Percentiles rank a stretch among this genome's conserved stretches.
Conservation (phyloP, 1,140 invertebrate genomes). For the Coelopa frigida region DNA sequence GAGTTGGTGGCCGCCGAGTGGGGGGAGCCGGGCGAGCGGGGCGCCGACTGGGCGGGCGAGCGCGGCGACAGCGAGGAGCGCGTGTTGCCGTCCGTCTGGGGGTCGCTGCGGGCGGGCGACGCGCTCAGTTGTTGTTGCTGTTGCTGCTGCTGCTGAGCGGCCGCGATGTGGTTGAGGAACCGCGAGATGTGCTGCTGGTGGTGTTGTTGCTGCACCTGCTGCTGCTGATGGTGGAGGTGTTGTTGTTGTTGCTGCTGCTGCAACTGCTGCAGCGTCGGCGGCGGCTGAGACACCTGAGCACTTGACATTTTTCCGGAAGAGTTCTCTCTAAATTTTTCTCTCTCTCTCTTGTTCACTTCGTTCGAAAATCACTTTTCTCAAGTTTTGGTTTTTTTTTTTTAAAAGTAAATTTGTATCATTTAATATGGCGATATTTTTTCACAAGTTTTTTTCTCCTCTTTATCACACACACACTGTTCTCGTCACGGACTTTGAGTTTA, state of each 20-base stretch:
- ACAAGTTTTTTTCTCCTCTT: not conserved
- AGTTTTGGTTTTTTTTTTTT: slow-evolving; percentile 11
- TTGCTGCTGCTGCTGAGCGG: slow-evolving; percentile 23
- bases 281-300: slow-evolving; percentile 40
- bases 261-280: slow-evolving; percentile 25
- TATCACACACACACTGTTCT: not conserved
- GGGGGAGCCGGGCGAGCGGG: slow-evolving; percentile 5
- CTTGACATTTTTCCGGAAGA: slow-evolving; percentile 37
- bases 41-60: slow-evolving; percentile 30
- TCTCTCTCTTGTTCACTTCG: slow-evolving; percentile 9
- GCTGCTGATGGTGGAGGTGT: slow-evolving; percentile 14
- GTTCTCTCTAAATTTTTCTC: slow-evolving; percentile 7
- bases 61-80: slow-evolving; percentile 32
- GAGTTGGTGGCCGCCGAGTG: slow-evolving; percentile 25
- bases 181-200: slow-evolving; percentile 33
- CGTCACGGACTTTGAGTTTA: slow-evolving; percentile 5
- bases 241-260: slow-evolving; percentile 17
- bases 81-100: slow-evolving; percentile 29
- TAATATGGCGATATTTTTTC: not conserved
- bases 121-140: slow-evolving; percentile 14
- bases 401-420: not conserved
- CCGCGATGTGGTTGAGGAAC: slow-evolving; percentile 38
- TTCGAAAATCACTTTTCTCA: slow-evolving; percentile 3
- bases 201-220: slow-evolving; percentile 14
- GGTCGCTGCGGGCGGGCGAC: slow-evolving; percentile 14